Evolutionary conservation across 2,888 invertebrate species (phyloP), one percentile per base, ranked within the genome.

Genomic region (Drosophila quinaria): DNA sequence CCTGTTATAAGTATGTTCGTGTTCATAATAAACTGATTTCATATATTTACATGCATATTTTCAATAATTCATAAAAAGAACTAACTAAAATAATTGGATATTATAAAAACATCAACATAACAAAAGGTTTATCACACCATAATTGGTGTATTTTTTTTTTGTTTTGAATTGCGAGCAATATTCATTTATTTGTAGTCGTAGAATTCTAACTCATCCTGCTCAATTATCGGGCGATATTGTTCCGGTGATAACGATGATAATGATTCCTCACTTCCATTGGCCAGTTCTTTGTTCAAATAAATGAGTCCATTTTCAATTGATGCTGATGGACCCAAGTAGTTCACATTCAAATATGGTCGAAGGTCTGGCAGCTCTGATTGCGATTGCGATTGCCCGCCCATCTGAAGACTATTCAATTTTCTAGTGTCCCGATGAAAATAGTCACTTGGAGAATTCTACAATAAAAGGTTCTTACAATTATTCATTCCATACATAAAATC

Each of bases 391-490:
- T 59, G 29, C 11, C 56, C 17, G 8, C n/a, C 46, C 22, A 41
- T 9, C 29, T 68, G 62, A n/a, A 54, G n/a, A 25, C 11, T 37
- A 13, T 51, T 60, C 3, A 60, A n/a, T 29, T 65, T 54, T 54
- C 80, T 59, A 41, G 62, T 54, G 33, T 67, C 62, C 9, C 80
- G 76, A 49, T 73, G 64, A 55, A 79, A 82, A 25, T 71, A 73
- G 15, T 44, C 64, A 33, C 37, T 66, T 22, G 73, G 73, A 1
- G 60, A 25, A 15, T 60, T 59, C 80, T 80, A 33, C 6, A 71
- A 69, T 4, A 44, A 42, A 19, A 19, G 4, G n/a, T n/a, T 37
- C n/a, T 25, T 74, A 92, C 92, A n/a, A n/a, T n/a, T n/a, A n/a
- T n/a, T n/a, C n/a, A n/a, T n/a, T n/a, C n/a, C n/a, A n/a, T n/a